These are phyloP conservation scores for Euzetes globulus DNA, from an alignment of 2,888 invertebrate genomes.

Conservation along the genomic window DNA sequence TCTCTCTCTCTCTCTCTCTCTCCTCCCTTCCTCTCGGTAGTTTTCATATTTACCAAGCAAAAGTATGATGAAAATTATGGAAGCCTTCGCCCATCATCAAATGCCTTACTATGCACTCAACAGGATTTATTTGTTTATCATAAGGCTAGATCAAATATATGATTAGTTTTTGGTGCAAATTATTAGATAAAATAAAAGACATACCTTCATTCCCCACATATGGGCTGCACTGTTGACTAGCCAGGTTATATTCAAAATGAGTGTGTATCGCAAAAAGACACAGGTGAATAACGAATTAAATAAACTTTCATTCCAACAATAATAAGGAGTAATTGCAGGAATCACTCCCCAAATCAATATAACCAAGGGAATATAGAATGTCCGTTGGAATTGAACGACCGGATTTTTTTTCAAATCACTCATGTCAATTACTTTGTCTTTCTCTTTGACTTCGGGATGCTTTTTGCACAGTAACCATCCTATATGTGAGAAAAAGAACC, in stretches of 20 bases:
- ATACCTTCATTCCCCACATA: constrained; percentile 60
- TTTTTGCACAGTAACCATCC: constrained; percentile 40
- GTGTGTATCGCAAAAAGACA: constrained; percentile 67
- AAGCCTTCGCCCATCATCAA: constrained; percentile 15
- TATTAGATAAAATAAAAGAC: not conserved
- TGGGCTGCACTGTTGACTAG: constrained; percentile 92
- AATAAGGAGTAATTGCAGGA: constrained; percentile 67
- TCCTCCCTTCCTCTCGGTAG: too few relatives aligned
- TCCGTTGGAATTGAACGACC: constrained; percentile 37
- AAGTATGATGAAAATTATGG: constrained; percentile 35
- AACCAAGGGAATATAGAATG: constrained; percentile 47
- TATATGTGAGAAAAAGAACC: constrained; percentile 40
- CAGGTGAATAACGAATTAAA: constrained; percentile 73
- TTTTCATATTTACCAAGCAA: not conserved
- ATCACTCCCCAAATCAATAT: constrained; percentile 49
- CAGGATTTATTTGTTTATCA: constrained; percentile 60
- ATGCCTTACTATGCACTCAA: constrained; percentile 43
- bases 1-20: too few relatives aligned
- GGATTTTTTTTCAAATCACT: constrained; percentile 38
- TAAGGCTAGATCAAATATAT: constrained; percentile 56
- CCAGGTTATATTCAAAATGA: constrained; percentile 82
- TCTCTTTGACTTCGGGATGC: constrained; percentile 38
- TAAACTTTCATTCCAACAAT: constrained; percentile 72
- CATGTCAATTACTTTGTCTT: constrained; percentile 36
- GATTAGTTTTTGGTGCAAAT: not conserved